These are phyloP conservation scores for human (Homo sapiens) DNA, from an alignment of 2,113 vertebrate genomes.

Conservation along the genomic window DNA sequence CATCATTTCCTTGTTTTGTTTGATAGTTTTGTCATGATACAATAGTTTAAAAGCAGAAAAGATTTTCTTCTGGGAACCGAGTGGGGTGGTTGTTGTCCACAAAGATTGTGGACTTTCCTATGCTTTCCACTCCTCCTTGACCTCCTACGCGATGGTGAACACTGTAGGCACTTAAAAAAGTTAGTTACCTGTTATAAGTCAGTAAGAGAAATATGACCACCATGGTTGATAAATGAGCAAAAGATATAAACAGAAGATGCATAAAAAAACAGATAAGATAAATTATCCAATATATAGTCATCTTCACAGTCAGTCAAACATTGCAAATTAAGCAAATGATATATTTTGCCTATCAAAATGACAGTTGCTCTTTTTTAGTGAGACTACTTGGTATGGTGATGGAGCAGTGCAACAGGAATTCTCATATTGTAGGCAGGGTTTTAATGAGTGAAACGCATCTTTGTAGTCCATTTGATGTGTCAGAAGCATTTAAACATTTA, in stretches of 20 bases:
- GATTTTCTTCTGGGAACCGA: not conserved
- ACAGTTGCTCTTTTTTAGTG: not conserved
- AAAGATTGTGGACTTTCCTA: not conserved
- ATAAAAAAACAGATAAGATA: not conserved
- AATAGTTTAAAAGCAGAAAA: not conserved
- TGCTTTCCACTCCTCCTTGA: no score
- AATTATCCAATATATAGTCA: not conserved
- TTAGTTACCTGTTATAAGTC: not conserved
- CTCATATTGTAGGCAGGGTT: not conserved
- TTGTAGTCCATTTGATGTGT: not conserved
- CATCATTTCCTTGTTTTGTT: not conserved
- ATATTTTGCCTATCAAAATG: not conserved
- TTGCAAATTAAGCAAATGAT: not conserved
- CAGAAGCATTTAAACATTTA: not conserved
- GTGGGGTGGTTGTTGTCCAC: not conserved
- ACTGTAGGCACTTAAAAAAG: no score
- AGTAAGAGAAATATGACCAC: not conserved
- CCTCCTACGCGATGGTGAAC: not conserved
- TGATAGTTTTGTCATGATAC: not conserved
- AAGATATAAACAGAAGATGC: not conserved
- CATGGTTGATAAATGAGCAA: not conserved
- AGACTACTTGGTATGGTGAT: not conserved
- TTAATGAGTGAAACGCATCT: not conserved
- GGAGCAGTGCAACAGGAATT: no score
- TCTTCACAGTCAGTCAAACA: not conserved